These are phyloP conservation scores for Sebastes flavidus DNA, from an alignment of 2,797 vertebrate species.

Conservation along the genomic window DNA sequence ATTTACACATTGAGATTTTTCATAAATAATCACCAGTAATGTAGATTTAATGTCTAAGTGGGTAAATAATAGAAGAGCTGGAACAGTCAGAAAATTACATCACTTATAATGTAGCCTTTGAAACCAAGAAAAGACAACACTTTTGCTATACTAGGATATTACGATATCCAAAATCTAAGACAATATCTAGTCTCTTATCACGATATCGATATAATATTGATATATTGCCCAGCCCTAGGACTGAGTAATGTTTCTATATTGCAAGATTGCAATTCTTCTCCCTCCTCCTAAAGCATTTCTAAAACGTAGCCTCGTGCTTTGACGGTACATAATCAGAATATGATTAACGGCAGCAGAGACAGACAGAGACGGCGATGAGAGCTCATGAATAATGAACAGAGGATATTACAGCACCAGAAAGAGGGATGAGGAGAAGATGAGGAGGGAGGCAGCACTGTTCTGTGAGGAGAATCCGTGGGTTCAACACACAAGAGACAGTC, in stretches of 20 bases:
- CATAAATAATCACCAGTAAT: too few species aligned
- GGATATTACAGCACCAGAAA: conserved; percentile 25
- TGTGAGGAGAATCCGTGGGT: conserved; percentile 14
- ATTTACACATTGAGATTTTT: too few species aligned
- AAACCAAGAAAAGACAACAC: too few species aligned
- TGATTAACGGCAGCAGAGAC: conserved; percentile 28
- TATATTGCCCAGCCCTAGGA: too few species aligned
- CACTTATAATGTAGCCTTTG: fast-evolving
- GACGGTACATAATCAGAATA: conserved; percentile 31
- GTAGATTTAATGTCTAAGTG: too few species aligned
- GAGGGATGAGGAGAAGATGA: conserved; percentile 3
- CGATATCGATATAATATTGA: too few species aligned
- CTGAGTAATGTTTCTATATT: neutral
- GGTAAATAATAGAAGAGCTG: too few species aligned
- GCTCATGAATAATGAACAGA: conserved; percentile 65
- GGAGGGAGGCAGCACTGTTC: conserved; percentile 1
- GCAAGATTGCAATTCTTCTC: neutral
- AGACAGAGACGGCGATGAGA: conserved; percentile 27
- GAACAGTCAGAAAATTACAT: too few species aligned
- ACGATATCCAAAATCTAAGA: too few species aligned
- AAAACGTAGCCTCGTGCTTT: conserved; percentile 6
- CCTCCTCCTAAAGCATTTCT: conserved; percentile 4
- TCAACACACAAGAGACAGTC: conserved; percentile 3
- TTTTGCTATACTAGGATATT: too few species aligned
- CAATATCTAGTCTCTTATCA: fast-evolving